Percentiles rank a stretch among this genome's conserved stretches.
phyloP scores from a whole-genome alignment of 2,888 invertebrate species.

The Cerceris ruficornis region DNA sequence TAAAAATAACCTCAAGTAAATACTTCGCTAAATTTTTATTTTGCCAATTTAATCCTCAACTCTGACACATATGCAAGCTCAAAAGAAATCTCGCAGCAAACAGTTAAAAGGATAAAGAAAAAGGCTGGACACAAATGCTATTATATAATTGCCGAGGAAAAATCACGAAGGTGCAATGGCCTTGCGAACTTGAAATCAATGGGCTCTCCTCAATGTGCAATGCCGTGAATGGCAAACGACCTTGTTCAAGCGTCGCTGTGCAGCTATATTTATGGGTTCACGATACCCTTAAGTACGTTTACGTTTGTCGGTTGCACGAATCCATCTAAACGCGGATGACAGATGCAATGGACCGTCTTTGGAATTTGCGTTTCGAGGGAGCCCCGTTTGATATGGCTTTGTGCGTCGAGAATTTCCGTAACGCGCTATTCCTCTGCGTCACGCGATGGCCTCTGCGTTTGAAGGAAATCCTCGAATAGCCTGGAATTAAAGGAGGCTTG shows the following conservation, averaged over 20 bases:
- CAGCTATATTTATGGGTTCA: neutral
- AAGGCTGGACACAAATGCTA: too few relatives aligned
- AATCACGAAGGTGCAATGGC: too few relatives aligned
- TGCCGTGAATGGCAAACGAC: too few relatives aligned
- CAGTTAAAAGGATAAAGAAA: too few relatives aligned
- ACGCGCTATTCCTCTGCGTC: neutral
- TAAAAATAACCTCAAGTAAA: too few relatives aligned
- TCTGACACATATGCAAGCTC: too few relatives aligned
- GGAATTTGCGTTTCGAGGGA: neutral
- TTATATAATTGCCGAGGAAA: too few relatives aligned
- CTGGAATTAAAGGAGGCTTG: neutral
- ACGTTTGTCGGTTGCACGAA: constrained; percentile 14
- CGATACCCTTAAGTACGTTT: constrained; percentile 1
- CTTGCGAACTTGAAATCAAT: too few relatives aligned
- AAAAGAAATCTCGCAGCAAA: too few relatives aligned
- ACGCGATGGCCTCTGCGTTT: neutral
- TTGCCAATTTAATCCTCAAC: too few relatives aligned
- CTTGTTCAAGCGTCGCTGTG: neutral
- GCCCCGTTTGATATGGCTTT: neutral
- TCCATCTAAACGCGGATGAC: constrained; percentile 4
- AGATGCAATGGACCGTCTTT: constrained; percentile 21
- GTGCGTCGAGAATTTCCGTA: neutral
- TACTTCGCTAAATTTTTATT: too few relatives aligned
- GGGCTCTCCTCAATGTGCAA: too few relatives aligned
- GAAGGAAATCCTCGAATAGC: neutral